These are phyloP conservation scores for Corvus moneduloides DNA, from an alignment of 2,113 vertebrate species.

Conservation along the genomic window DNA sequence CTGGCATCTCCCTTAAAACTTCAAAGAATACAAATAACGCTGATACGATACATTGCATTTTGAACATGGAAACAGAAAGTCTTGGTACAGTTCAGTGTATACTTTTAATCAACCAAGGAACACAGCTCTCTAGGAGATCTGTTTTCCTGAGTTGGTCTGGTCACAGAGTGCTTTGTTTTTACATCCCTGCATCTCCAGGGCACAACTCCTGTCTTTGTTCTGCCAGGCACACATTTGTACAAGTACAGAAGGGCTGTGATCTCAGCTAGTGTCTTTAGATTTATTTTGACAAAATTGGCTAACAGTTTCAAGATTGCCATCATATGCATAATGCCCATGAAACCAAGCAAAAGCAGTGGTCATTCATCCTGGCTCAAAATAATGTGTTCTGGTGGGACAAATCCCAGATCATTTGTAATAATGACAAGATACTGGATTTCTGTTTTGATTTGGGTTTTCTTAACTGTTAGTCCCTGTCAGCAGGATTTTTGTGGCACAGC, in stretches of 20 bases:
- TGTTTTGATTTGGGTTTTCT: neutral
- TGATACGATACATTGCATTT: neutral
- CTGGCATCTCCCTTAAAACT: neutral
- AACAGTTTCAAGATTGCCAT: neutral
- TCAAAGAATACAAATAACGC: neutral
- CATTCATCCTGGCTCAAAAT: neutral
- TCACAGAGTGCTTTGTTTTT: conserved; percentile 33
- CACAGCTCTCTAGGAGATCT: neutral
- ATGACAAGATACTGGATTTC: neutral
- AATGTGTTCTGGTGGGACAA: neutral
- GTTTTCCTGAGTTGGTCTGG: neutral
- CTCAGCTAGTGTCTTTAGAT: neutral
- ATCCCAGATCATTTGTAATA: neutral
- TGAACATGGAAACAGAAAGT: neutral
- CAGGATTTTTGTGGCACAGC: neutral
- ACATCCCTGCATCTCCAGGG: neutral
- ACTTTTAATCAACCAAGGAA: neutral
- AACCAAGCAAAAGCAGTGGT: neutral
- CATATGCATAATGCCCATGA: neutral
- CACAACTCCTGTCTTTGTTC: neutral
- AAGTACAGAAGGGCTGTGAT: neutral
- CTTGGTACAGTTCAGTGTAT: neutral
- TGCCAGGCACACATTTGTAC: neutral
- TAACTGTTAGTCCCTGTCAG: neutral
- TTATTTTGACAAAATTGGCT: neutral